Base-by-base conservation (phyloP, 2,888 invertebrate genomes). In the Operophtera brumata region DNA sequence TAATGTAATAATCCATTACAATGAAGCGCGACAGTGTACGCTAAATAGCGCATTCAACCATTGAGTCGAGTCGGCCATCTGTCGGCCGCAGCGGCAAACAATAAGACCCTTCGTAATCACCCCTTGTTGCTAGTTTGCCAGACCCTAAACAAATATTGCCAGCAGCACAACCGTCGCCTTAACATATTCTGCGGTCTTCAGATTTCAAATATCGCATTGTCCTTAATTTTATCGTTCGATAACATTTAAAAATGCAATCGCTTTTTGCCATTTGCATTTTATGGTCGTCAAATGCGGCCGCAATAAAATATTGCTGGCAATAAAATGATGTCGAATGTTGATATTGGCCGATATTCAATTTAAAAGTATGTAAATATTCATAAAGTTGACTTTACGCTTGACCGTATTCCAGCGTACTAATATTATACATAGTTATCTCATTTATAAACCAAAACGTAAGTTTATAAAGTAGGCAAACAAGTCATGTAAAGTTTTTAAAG, bases 1-100 rank as follows among this genome's bases (percentile, higher is more conserved):
- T 89, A 90, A 90, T 90, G 88, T 88, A 87, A 89, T 89, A 89
- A 89, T 89, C 85, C 84, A 89, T 87, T 87, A 89, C 85, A 89
- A 88, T 88, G 85, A 84, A 87, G 80, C 84, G 79, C 78, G 73
- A 82, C 82, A 80, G 80, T 84, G 84, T 82, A 81, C 85, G 85
- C 86, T 88, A 89, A 89, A 89, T 85, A 89, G 87, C 86, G 86
- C 86, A 86, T 87, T 88, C 81, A 81, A 83, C 80, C 86, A 80
- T 81, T 75, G 79, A 84, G 71, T 73, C 63, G 71, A 68, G 72
- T 75, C 75, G 78, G 84, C 84, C 89, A 89, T 88, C 89, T 90
- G 89, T 82, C 87, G 78, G 87, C 86, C 80, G 73, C 78, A 75
- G 70, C 63, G 62, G 73, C 83, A 83, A 85, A 88, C 86, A 87